Evolutionary conservation across 2,797 vertebrate species (phyloP), one percentile per base, ranked within the genome.

Genomic region (Phoeniculus purpureus): DNA sequence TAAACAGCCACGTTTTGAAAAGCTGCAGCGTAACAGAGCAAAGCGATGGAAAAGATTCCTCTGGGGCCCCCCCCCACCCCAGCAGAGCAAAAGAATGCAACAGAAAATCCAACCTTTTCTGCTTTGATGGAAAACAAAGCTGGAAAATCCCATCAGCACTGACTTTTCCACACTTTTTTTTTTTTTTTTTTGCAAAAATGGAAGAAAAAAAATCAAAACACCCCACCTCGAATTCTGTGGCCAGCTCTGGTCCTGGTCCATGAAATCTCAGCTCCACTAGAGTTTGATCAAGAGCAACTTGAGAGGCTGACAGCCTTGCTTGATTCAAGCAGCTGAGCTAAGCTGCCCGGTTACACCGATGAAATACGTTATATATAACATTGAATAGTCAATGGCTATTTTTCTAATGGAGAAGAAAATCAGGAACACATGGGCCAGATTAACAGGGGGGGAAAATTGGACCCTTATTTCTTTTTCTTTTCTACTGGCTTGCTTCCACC

Each of bases 351-450:
- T 82, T 85, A 71, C 0, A 0, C 82, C 87, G 80, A 83, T 87
- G 61, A 43, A 74, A 4, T 91, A 25, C 68, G 23, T 83, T 68
- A 56, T 54, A 60, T 48, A 25, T 7, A 74, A 19, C 52, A 59
- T 6, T 61, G 82, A 77, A 56, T 65, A 74, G 22, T 89, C 43
- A 37, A 23, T 80, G 82, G 51, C 37, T 72, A 21, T 81, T 85
- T 80, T 59, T 61, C 66, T 78, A 78, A 87, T 45, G 37, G 79
- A 71, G 82, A 80, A 77, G 40, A 92, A 85, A 94, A 92, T 74
- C 31, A 61, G 67, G 75, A 94, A 85, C 85, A 89, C 58, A 61
- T 81, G 82, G 32, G 18, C 19, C 14, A 75, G 68, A 72, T 81
- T 81, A 91, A 72, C 26, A 56, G 17, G 19, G n/a, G 17, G n/a